Percentiles rank a stretch among this genome's conserved stretches.
Conservation (phyloP, 2,888 invertebrate species). For the Diabrotica balteata region DNA sequence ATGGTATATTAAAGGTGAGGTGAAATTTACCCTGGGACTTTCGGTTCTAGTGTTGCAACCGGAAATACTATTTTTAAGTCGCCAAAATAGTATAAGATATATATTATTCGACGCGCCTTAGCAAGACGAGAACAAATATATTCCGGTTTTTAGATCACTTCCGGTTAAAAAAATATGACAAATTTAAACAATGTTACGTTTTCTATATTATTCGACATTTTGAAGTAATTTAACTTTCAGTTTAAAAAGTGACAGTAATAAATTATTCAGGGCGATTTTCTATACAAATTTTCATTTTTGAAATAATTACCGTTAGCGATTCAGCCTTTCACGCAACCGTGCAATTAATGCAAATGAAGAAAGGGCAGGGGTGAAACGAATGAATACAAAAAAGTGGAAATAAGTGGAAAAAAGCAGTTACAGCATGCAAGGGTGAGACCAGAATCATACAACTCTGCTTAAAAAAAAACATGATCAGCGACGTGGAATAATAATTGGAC, state of each 20-base stretch:
- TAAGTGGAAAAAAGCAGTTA: conserved; percentile 7
- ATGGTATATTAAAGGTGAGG: too few relatives aligned
- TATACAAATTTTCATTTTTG: conserved; percentile 6
- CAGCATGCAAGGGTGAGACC: conserved; percentile 15
- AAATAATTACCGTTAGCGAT: conserved; percentile 7
- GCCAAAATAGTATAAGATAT: too few relatives aligned
- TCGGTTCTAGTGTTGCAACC: too few relatives aligned
- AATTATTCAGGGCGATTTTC: conserved; percentile 8
- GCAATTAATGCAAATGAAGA: conserved; percentile 16
- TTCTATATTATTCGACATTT: too few relatives aligned
- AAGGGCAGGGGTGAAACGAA: conserved; percentile 1
- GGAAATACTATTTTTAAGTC: too few relatives aligned
- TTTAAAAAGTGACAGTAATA: not conserved
- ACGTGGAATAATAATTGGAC: too few relatives aligned
- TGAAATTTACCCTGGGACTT: too few relatives aligned
- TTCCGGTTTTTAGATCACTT: too few relatives aligned
- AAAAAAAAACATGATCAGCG: not conserved
- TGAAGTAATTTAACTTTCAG: not conserved
- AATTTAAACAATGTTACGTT: too few relatives aligned
- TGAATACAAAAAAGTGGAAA: conserved; percentile 12
- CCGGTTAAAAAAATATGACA: too few relatives aligned
- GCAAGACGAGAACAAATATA: too few relatives aligned
- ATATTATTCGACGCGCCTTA: too few relatives aligned
- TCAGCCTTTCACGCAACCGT: conserved; percentile 13
- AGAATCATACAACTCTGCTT: not conserved